Conservation (phyloP, 2,888 invertebrate genomes). For the Acanthosepion lycidas region DNA sequence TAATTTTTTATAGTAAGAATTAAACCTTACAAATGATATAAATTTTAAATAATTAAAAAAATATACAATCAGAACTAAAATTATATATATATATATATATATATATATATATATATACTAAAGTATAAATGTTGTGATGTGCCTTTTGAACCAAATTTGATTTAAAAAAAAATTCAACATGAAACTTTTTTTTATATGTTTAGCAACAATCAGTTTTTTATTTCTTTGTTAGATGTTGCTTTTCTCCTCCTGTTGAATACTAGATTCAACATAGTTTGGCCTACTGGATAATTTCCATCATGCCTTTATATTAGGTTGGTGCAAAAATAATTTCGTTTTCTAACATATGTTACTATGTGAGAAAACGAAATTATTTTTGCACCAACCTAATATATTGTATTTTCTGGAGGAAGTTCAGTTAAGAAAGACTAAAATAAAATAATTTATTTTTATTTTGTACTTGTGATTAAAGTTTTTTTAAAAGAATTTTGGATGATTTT, state of each 20-base stretch:
- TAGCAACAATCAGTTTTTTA: neutral
- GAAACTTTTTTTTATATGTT: neutral
- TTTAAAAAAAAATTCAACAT: too few species aligned
- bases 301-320: too few species aligned
- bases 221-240: neutral
- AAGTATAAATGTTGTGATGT: too few species aligned
- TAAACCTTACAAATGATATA: neutral
- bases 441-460: slow-evolving; percentile 21
- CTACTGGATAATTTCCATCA: neutral
- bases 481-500: neutral
- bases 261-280: neutral
- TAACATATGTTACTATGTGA: too few species aligned
- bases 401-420: neutral
- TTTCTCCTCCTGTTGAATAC: neutral
- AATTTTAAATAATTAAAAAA: too few species aligned
- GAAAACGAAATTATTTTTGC: too few species aligned
- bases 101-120: too few species aligned
- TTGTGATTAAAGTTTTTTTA: neutral
- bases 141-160: too few species aligned
- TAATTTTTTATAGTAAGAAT: neutral
- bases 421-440: slow-evolving; percentile 22
- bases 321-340: too few species aligned
- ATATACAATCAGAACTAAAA: too few species aligned
- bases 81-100: too few species aligned
- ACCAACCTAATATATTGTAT: too few species aligned